A percentile compares a stretch with the other conserved stretches of the same genome.
phyloP scores from a whole-genome alignment of 53 echinoderm and acorn worm species.

The Patiria pectinifera region DNA sequence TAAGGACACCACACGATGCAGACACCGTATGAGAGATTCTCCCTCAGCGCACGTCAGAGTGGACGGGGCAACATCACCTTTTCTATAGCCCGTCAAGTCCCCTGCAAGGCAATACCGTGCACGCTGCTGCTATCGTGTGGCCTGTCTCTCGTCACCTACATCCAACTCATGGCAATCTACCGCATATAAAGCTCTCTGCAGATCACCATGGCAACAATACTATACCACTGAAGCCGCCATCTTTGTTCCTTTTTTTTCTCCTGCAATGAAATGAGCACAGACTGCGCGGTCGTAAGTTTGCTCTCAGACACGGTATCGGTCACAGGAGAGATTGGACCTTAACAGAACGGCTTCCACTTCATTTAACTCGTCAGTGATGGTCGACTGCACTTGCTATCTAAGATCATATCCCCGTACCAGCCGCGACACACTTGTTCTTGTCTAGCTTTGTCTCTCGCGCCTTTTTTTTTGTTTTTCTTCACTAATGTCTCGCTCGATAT shows the following conservation, averaged over 20 bases:
- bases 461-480: not conserved
- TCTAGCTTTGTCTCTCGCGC: not conserved
- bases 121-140: conserved; percentile 7
- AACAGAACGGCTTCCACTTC: conserved; percentile 42
- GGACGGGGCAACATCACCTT: conserved; percentile 34
- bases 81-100: conserved; percentile 4
- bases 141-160: conserved; percentile 50
- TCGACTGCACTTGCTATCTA: not conserved
- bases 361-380: not conserved
- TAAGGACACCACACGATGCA: not conserved
- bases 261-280: not conserved
- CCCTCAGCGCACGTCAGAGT: conserved; percentile 37
- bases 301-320: conserved; percentile 5
- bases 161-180: conserved; percentile 19
- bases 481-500: conserved; percentile 11
- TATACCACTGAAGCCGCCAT: conserved; percentile 39
- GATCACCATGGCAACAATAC: conserved; percentile 49
- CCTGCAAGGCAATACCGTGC: conserved; percentile 33
- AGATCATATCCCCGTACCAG: not conserved
- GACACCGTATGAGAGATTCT: not conserved
- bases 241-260: not conserved
- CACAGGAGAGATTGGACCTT: not conserved
- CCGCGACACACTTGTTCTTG: conserved; percentile 11
- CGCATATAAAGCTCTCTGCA: conserved; percentile 16
- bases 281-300: not conserved